Base-by-base conservation (phyloP, 2,888 invertebrate genomes). In the Synergus laeviventris region DNA sequence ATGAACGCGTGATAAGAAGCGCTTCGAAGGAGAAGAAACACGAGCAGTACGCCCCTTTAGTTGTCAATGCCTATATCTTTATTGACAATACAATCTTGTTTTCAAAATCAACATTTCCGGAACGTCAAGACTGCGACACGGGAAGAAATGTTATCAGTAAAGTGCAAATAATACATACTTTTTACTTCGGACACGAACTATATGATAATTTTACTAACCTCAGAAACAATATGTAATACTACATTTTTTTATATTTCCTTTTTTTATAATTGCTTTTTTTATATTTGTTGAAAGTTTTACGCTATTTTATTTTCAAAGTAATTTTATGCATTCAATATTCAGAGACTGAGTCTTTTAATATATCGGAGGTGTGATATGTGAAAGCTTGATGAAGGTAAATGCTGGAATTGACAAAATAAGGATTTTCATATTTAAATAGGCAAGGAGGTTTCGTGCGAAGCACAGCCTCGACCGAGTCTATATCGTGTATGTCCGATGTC, bases 401-500 rank as follows among this genome's bases (percentile, higher is more conserved):
- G 14, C 14, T 24, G 14, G 11, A 59, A 59, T 24, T 21, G 14
- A 59, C 59, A 24, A 14, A 59, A 24, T 59, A 59, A 59, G 61
- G 36, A 61, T 61, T 61, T 61, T n/a, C 31, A 61, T 62, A 38
- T 62, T 62, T 62, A 62, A 62, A 62, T 38, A 18, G n/a, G 9
- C 18, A 62, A 36, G 62, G 36, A 36, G 38, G 74, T 78, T 76
- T 45, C 74, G 76, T 74, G 75, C 36, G 60, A 77, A 73, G 74
- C 77, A 64, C 70, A 42, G 78, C 66, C 64, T 49, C 70, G 79
- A 73, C 66, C 61, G 79, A 75, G 78, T 78, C 77, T 79, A 77
- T 81, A 80, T 78, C 82, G 82, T 82, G 86, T 79, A 64, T 76
- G 79, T 77, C 60, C 83, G 79, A 79, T 83, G 85, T 90, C 89